phyloP scores from a whole-genome alignment of 2,888 invertebrate genomes.

The Elysia crispata region DNA sequence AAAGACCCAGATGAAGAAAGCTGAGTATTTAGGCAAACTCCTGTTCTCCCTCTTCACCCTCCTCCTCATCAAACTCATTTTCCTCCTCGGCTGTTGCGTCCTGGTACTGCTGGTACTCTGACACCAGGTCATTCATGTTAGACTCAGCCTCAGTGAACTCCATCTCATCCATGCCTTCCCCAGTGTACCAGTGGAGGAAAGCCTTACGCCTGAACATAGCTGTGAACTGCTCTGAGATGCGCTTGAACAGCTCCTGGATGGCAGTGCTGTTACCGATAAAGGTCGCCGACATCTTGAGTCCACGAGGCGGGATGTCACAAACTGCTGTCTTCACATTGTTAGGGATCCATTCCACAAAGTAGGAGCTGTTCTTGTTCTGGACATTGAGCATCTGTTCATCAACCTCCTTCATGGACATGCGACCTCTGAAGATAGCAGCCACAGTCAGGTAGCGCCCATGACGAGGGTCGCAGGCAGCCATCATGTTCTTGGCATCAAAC shows the following conservation, averaged over 20 bases:
- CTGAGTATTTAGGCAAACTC: neutral
- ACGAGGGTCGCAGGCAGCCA: slow-evolving; percentile 95
- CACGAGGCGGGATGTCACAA: slow-evolving; percentile 94
- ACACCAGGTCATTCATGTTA: slow-evolving; percentile 90
- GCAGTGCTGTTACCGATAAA: slow-evolving; percentile 84
- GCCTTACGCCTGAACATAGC: slow-evolving; percentile 31
- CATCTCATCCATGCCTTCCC: slow-evolving; percentile 98
- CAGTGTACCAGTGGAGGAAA: slow-evolving; percentile 97
- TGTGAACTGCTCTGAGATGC: slow-evolving; percentile 74
- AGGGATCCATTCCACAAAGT: slow-evolving; percentile 78
- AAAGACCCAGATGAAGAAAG: neutral
- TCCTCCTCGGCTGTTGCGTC: slow-evolving; percentile 71
- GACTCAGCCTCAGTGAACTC: slow-evolving; percentile 97
- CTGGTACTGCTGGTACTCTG: slow-evolving; percentile 77
- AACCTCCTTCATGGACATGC: slow-evolving; percentile 82
- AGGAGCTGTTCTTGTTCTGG: slow-evolving; percentile 93
- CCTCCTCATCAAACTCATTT: slow-evolving; percentile 87
- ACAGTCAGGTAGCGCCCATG: slow-evolving; percentile 84
- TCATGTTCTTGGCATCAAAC: slow-evolving; percentile 77
- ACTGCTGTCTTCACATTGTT: slow-evolving; percentile 85
- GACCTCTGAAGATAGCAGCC: slow-evolving; percentile 71
- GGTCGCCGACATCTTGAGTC: slow-evolving; percentile 85
- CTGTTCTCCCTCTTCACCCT: slow-evolving; percentile 48
- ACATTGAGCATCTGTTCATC: slow-evolving; percentile 89
- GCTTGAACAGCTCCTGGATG: slow-evolving; percentile 71